These are phyloP conservation scores for Cabera pusaria DNA, from an alignment of 2,888 invertebrate species.

Conservation along the genomic window DNA sequence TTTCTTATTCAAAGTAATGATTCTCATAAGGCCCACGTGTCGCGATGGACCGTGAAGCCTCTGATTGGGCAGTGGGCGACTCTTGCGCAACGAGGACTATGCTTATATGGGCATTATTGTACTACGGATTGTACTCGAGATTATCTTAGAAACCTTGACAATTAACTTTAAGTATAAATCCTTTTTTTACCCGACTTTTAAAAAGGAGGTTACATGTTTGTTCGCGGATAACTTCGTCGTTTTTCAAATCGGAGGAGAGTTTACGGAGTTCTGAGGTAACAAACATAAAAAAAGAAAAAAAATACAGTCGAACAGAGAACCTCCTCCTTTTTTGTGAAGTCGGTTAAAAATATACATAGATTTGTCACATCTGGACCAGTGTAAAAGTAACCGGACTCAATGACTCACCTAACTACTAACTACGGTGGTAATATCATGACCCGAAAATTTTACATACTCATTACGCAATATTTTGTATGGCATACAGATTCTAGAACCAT, in stretches of 20 bases:
- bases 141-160: slow-evolving; percentile 10
- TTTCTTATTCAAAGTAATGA: too few species aligned
- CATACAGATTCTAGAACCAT: slow-evolving; percentile 34
- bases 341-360: too few species aligned
- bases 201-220: too few species aligned
- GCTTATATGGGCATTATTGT: slow-evolving; percentile 19
- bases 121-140: slow-evolving; percentile 17
- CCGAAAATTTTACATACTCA: not conserved
- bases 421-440: slow-evolving; percentile 1
- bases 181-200: too few species aligned
- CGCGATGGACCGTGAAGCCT: slow-evolving; percentile 61
- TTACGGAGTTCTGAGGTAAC: too few species aligned
- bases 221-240: too few species aligned
- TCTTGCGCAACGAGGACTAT: slow-evolving; percentile 37
- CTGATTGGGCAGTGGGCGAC: slow-evolving; percentile 28
- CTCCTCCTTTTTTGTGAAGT: too few species aligned
- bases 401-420: slow-evolving; percentile 4
- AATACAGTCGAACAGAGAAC: too few species aligned
- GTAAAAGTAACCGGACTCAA: slow-evolving; percentile 1
- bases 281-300: too few species aligned
- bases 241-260: not conserved
- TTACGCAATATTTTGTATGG: slow-evolving; percentile 17
- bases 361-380: not conserved
- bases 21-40: slow-evolving; percentile 68
- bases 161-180: too few species aligned